Conservation (phyloP, 2,113 vertebrate species). For the Zonotrichia leucophrys region DNA sequence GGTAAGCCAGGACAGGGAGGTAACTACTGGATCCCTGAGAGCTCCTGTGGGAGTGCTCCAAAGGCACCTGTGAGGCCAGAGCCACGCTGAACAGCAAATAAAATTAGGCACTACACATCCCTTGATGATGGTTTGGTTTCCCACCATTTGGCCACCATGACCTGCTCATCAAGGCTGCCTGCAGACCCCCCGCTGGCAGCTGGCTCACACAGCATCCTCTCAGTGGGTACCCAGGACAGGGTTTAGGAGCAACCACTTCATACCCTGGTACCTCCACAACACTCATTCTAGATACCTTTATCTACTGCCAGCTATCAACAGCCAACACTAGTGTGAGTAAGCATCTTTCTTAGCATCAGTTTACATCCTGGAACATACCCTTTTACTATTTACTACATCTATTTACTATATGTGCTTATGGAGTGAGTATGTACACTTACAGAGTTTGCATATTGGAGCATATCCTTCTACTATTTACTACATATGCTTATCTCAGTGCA, state of each 20-base stretch:
- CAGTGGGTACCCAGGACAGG: accelerated
- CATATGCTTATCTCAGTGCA: neutral
- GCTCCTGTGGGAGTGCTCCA: neutral
- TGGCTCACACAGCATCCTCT: accelerated
- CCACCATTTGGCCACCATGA: accelerated
- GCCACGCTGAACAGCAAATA: neutral
- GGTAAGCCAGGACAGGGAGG: neutral
- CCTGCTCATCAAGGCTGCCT: neutral
- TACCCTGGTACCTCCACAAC: accelerated
- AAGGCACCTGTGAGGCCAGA: neutral
- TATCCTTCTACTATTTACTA: neutral
- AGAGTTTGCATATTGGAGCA: neutral
- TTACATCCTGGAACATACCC: neutral
- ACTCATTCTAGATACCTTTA: neutral
- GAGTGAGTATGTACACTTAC: neutral
- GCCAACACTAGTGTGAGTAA: neutral
- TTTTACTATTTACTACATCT: neutral
- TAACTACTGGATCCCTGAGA: neutral
- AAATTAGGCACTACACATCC: neutral
- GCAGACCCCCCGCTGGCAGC: accelerated
- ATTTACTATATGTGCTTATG: neutral
- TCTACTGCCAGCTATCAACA: neutral
- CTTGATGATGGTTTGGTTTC: accelerated
- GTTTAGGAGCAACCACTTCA: neutral
- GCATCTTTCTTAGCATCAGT: neutral